Evolutionary conservation across 2,797 vertebrate species (phyloP), one percentile per base, ranked within the genome.

Genomic region (Coregonus sp.): DNA sequence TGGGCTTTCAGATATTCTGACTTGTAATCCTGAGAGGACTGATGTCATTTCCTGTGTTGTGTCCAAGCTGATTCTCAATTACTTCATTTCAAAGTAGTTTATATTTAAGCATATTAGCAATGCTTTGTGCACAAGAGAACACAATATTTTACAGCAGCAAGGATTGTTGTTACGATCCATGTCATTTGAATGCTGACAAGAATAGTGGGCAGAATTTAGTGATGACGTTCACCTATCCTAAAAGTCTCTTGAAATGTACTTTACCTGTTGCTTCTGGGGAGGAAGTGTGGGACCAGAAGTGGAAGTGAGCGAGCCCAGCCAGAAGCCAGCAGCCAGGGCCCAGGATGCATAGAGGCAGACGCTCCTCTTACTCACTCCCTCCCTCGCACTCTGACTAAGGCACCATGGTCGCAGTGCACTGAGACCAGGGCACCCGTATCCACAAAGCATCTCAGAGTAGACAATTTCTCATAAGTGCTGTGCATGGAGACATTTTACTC

Each of bases 281-380:
- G 87, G 84, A 88, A 86, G 85, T 78, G 51, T 70, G 78, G 73
- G 33, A 75, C 73, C 68, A 77, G 73, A 80, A 75, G 70, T 82
- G 81, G 81, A 86, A 84, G 82, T 66, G 80, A 77, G 68, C 79
- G 54, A 29, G 47, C 52, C 83, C 78, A 56, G 74, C 75, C 74
- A 75, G 78, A 78, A 79, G 75, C 77, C 75, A 63, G 51, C n/a
- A 31, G 54, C 54, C n/a, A 18, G 61, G 68, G 65, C 73, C 69
- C 56, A 59, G 59, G 73, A 18, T 66, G 31, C 47, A 12, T 33
- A 29, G 67, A 3, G 73, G 63, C 3, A 35, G 77, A 74, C 37
- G 73, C 5, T 31, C 35, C n/a, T 40, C 35, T 76, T 75, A 68
- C 69, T 78, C 80, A 78, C 35, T 25, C 25, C 12, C 69, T 61